Conservation (phyloP, 2,797 vertebrate species). For the Trachurus trachurus region DNA sequence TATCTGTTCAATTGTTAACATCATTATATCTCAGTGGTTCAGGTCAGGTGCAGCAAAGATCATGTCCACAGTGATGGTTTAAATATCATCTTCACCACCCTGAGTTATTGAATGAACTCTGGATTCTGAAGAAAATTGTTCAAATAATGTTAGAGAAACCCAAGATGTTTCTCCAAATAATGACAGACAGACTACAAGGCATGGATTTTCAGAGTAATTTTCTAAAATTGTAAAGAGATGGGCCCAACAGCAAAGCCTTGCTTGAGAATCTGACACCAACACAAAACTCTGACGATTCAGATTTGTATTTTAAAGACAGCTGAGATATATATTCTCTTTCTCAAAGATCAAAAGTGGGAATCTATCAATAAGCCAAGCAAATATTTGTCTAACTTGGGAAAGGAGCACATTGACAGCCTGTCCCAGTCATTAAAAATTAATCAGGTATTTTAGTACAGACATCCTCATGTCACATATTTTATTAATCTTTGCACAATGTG, state of each 20-base stretch:
- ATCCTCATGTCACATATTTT: background rate
- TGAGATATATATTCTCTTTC: background rate
- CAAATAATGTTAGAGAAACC: background rate
- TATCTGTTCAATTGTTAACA: background rate
- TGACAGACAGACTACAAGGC: too few relatives aligned
- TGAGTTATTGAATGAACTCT: background rate
- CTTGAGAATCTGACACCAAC: background rate
- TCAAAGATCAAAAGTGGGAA: background rate
- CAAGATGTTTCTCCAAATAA: too few relatives aligned
- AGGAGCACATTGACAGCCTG: background rate
- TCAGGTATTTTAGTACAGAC: background rate
- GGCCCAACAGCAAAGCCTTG: too few relatives aligned
- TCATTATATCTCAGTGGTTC: background rate
- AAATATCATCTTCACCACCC: too few relatives aligned
- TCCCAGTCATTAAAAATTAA: background rate
- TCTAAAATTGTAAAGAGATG: too few relatives aligned
- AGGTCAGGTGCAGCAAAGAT: background rate
- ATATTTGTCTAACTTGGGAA: background rate
- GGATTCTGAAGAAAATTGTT: background rate
- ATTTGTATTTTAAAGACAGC: background rate
- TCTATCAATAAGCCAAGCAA: background rate
- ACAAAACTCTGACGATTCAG: background rate
- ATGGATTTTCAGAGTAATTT: too few relatives aligned
- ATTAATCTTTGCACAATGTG: conserved; percentile 8
- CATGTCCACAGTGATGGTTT: background rate